Conservation (phyloP, 2,888 invertebrate genomes). For the Tromatobia lineatoria region DNA sequence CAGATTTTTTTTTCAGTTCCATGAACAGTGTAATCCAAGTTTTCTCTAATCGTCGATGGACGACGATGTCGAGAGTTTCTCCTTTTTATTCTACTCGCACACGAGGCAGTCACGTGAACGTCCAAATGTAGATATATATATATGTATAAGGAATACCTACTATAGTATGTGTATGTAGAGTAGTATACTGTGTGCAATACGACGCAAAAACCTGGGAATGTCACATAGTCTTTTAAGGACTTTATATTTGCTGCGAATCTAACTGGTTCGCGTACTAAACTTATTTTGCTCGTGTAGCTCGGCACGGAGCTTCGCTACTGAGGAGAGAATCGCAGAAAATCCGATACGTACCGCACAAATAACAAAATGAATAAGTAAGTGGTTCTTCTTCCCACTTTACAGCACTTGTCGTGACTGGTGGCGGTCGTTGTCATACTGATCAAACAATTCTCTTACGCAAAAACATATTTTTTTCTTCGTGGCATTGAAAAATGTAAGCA, state of each 20-base stretch:
- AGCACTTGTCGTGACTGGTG: not conserved
- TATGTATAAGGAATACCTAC: not conserved
- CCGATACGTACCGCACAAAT: not conserved
- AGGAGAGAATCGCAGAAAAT: not conserved
- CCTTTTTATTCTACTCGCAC: slow-evolving; percentile 26
- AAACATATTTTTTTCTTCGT: not conserved
- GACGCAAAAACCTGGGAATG: slow-evolving; percentile 57
- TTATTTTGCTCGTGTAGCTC: slow-evolving; percentile 27
- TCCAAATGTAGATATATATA: not conserved
- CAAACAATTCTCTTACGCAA: not conserved
- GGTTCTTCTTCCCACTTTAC: not conserved
- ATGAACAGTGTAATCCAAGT: slow-evolving; percentile 1
- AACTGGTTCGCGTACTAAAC: slow-evolving; percentile 58
- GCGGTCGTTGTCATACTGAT: not conserved
- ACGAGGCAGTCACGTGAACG: slow-evolving; percentile 46
- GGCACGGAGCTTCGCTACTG: not conserved
- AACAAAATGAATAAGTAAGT: not conserved
- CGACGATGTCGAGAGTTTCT: slow-evolving; percentile 26
- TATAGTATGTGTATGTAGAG: not conserved
- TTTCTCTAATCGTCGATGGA: slow-evolving; percentile 11
- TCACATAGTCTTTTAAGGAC: slow-evolving; percentile 54
- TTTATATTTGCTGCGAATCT: slow-evolving; percentile 58
- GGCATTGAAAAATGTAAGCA: not conserved
- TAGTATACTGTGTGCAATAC: slow-evolving; percentile 21
- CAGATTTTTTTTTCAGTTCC: not conserved